Base-by-base conservation (phyloP, 2,888 invertebrate species). In the Tricholauxania praeusta region DNA sequence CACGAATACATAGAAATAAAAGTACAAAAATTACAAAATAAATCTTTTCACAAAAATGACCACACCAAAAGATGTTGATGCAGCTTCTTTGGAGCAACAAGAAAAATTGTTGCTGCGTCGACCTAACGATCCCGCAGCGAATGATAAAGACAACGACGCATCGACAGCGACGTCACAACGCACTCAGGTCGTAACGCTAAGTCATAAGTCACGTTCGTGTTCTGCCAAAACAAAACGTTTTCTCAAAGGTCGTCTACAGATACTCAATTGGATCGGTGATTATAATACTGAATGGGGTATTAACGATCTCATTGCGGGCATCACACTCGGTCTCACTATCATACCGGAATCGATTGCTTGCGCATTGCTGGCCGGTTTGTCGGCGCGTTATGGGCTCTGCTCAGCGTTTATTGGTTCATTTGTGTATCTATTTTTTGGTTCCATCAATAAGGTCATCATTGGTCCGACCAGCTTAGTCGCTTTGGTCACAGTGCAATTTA, bases 321-420 rank as follows among this genome's bases (percentile, higher is more conserved):
- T 96, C 70, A 96, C 97, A 8, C 91, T 97, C 10, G 97, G 96
- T 1, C 89, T 97, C 57, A 97, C 96, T 17, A 93, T 97, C 85
- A 95, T 97, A 79, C 97, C 97, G 10, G 97, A 97, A 88, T 95
- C 96, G 80, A 93, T 98, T 81, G 97, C 97, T n/a, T 97, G 97
- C 85, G 96, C 97, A 52, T 89, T 93, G 75, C 89, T 97, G 22
- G 97, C 97, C 8, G 93, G 93, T 68, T 88, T 97, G 69, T 92
- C 94, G 8, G 92, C 96, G 47, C 94, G 96, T 89, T 96, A 95
- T 88, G 98, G 98, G 0, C 89, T 98, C 8, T 98, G 98, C 86
- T 95, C 97, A 2, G 93, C 97, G 0, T 96, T 97, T 84, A 90
- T 96, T 84, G 95, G 96, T 0, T 93, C 94, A 67, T 93, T 97